A percentile compares a stretch with the other conserved stretches of the same genome.
These are phyloP conservation scores for Kryptolebias marmoratus DNA, from an alignment of 2,113 vertebrate genomes.

Conservation along the genomic window DNA sequence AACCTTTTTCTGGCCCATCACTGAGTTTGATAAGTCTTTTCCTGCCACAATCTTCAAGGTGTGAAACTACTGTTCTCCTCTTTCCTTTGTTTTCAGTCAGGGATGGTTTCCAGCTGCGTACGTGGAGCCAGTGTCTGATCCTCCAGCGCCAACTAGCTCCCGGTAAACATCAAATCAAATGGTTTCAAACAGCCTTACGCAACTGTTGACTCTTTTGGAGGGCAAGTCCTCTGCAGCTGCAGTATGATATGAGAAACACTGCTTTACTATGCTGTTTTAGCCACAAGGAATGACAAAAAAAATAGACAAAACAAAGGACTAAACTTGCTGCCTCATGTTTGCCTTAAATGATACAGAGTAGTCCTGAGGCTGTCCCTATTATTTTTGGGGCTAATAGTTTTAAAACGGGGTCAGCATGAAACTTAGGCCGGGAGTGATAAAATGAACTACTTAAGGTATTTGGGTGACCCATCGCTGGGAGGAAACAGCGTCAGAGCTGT, in stretches of 20 bases:
- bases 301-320: background rate
- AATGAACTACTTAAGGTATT: constrained; percentile 60
- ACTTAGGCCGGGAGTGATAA: constrained; percentile 43
- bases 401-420: constrained; percentile 61
- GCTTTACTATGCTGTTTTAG: background rate
- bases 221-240: accelerated
- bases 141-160: constrained; percentile 1
- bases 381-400: constrained; percentile 36
- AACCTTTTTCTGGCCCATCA: too few relatives aligned
- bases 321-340: background rate
- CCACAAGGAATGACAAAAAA: background rate
- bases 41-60: background rate
- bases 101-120: constrained; percentile 82
- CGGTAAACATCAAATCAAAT: constrained; percentile 57
- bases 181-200: background rate
- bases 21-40: background rate
- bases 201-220: too few relatives aligned
- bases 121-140: constrained; percentile 64
- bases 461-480: constrained; percentile 71
- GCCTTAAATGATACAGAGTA: background rate
- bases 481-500: constrained; percentile 30
- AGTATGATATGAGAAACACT: background rate
- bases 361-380: constrained; percentile 26
- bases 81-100: constrained; percentile 57
- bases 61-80: background rate